Percentiles rank a stretch among this genome's conserved stretches.
These are phyloP conservation scores for Halichoeres trimaculatus DNA, from an alignment of 2,113 vertebrate genomes.

Conservation along the genomic window DNA sequence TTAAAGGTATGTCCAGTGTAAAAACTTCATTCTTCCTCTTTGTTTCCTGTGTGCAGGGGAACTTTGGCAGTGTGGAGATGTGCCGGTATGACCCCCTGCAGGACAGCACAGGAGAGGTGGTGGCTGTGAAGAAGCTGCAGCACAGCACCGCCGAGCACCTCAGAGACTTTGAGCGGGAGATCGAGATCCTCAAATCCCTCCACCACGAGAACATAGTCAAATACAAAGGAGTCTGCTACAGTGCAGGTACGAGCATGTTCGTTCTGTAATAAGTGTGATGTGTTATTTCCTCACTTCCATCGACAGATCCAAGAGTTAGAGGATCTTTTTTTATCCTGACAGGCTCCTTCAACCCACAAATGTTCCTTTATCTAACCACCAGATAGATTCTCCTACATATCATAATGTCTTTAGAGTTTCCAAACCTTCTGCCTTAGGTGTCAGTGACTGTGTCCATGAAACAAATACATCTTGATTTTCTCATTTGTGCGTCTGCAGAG, in stretches of 20 bases:
- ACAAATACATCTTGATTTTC: conserved; percentile 40
- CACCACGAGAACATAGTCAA: conserved; percentile 99
- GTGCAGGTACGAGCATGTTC: conserved; percentile 85
- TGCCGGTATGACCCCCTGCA: conserved; percentile 96
- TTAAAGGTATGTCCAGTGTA: too few relatives aligned
- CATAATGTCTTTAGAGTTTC: conserved; percentile 16
- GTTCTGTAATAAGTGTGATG: not conserved
- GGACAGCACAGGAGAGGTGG: conserved; percentile 97
- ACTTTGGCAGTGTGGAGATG: conserved; percentile 99
- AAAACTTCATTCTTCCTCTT: too few relatives aligned
- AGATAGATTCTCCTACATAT: conserved; percentile 8
- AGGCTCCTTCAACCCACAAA: not conserved
- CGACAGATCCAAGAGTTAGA: not conserved
- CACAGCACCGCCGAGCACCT: conserved; percentile 96
- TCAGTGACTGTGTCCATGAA: conserved; percentile 15
- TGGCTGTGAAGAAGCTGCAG: conserved; percentile 97
- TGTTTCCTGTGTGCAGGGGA: conserved; percentile 83
- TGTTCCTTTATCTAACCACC: conserved; percentile 17
- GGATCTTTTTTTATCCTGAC: not conserved
- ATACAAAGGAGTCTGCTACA: conserved; percentile 98
- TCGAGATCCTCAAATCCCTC: conserved; percentile 96
- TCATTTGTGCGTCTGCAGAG: not conserved
- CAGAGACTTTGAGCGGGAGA: conserved; percentile 96
- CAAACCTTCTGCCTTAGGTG: conserved; percentile 7
- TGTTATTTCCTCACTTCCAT: not conserved